Evolutionary conservation across 2,797 vertebrate genomes (phyloP), one percentile per base, ranked within the genome.

Genomic region (Rhinichthys osculus): DNA sequence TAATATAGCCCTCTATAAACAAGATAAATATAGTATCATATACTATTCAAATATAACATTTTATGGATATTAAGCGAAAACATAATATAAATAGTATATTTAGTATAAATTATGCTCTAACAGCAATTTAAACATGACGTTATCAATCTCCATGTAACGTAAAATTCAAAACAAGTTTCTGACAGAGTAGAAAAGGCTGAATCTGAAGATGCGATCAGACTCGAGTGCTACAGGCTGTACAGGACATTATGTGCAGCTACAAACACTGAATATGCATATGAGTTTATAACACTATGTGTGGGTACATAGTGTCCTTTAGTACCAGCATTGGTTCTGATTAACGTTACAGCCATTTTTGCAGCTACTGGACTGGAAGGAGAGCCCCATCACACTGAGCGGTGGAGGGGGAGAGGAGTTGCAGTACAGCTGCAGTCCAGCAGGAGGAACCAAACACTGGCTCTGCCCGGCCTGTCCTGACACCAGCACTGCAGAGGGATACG

Each of bases 381-480:
- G 40, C 17, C 87, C 87, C 62, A 82, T 74, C 59, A 87, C 52
- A 42, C 9, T 33, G 33, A 81, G 81, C 33, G 85, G 62, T 78
- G 89, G 85, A 89, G 96, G 96, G 57, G 96, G 95, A 88, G 93
- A 92, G 74, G 98, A 89, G 84, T 95, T 97, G 95, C 97, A 98
- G 95, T 97, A 98, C 79, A 97, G 94, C 82, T 95, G 95, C 92
- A 96, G 94, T 90, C 95, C 95, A 89, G 94, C 93, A 91, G 95
- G 91, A 89, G 95, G 91, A 88, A 94, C 93, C 71, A 94, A 94
- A 87, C 93, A 95, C 93, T 98, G 97, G 87, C 82, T 66, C 78
- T 82, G 89, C 4, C 95, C 96, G 87, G 95, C 94, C 78, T 96
- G 96, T 89, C 93, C 95, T 82, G 95, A 93, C 91, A 97, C 93